Evolutionary conservation across 1,140 invertebrate genomes (phyloP), one percentile per base, ranked within the genome.

Genomic region (Penaeus chinensis): DNA sequence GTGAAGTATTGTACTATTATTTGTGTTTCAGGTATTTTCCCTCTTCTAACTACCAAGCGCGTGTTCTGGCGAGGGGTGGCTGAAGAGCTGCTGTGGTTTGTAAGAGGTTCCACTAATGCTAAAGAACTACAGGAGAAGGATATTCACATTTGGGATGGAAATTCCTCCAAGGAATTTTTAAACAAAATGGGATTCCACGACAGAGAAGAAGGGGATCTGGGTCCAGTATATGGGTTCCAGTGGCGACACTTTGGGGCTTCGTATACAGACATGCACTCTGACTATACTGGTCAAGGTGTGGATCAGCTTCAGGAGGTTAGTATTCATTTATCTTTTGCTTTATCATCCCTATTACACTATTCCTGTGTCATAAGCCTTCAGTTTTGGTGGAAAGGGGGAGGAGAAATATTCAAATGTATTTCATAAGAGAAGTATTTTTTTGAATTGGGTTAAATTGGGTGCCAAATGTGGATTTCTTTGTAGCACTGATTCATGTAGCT

Each of bases 141-240:
- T 76, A 95, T 99, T n/a, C 95, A 96, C 90, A 99, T 99, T 91
- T 99, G 99, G 99, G 97, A 99, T 94, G 96, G 95, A 0, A 99
- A 99, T 92, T 98, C 98, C 89, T 89, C 87, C 0, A 93, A 97
- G 88, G 94, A 95, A 90, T 99, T 97, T 93, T 93, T 99, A 18
- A 97, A 99, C 92, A 95, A 94, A n/a, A 92, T 95, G 71, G 98
- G 98, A 37, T 96, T 99, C 87, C 94, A 91, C 3, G 94, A 99
- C 69, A 93, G 98, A 85, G 95, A 97, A 92, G 98, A 98, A 94
- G 98, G 98, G 84, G 99, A 99, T 93, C 93, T 99, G 47, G 99
- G 99, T 1, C 99, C 99, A 11, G 95, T 99, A 37, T 99, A 99
- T 94, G 99, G 99, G 0, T 99, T 99, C 91, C 99, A 99, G 92